Conservation (phyloP, 1,140 invertebrate species). For the Tetramorium parvispinum region DNA sequence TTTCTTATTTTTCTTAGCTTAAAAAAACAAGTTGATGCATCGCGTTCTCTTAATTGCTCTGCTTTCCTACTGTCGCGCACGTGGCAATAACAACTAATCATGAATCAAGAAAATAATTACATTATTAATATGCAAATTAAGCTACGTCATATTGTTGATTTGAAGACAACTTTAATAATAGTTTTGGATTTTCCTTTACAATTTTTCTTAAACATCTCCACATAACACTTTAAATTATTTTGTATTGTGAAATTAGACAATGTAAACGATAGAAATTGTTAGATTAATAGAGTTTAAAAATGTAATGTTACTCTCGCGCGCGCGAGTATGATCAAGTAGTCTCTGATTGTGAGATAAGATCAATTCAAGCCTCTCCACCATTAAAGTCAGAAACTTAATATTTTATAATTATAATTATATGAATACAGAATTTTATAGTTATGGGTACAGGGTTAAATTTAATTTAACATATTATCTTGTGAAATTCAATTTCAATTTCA, state of each 20-base stretch:
- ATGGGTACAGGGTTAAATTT: not conserved
- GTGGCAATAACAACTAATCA: conserved; percentile 1
- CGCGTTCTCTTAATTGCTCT: not conserved
- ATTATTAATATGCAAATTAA: not conserved
- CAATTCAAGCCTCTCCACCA: not conserved
- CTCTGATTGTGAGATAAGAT: not conserved
- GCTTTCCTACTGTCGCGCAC: not conserved
- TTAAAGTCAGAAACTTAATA: not conserved
- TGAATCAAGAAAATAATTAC: not conserved
- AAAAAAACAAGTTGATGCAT: conserved; percentile 16
- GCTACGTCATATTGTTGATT: not conserved
- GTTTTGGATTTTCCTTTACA: not conserved
- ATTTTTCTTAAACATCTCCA: not conserved
- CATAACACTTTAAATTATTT: not conserved
- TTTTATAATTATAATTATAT: not conserved
- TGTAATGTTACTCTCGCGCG: not conserved
- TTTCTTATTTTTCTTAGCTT: not conserved
- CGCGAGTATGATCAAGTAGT: not conserved
- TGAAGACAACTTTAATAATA: not conserved
- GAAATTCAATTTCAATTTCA: conserved; percentile 5
- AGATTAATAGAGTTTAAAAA: not conserved
- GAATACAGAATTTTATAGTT: conserved; percentile 3
- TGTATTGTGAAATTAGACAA: not conserved
- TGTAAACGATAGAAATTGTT: not conserved
- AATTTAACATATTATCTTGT: not conserved